Evolutionary conservation across 2,113 vertebrate species (phyloP).

Genomic region (Rhinolophus sinicus): DNA sequence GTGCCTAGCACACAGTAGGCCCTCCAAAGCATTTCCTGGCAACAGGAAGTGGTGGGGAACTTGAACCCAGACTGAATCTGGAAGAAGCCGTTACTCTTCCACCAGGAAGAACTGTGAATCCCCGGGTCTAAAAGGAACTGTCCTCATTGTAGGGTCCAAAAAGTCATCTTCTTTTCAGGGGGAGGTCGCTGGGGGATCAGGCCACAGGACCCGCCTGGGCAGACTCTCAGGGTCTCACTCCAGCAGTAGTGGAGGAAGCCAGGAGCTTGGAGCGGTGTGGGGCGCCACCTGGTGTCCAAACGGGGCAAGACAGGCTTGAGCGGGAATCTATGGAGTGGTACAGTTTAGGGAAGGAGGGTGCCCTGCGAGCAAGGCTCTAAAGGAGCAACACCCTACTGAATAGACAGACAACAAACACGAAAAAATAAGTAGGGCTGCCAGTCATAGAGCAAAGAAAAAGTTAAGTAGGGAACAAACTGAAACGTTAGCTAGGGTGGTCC

Average conservation of each 20-base stretch:
- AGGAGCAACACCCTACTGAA: not conserved
- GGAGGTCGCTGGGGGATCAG: not conserved
- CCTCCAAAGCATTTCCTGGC: not conserved
- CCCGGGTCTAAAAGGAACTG: not conserved
- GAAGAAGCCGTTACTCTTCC: not conserved
- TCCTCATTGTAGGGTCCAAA: not conserved
- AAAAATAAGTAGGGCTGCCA: too few relatives aligned
- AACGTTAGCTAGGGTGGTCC: not conserved
- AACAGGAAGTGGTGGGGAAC: fast-evolving
- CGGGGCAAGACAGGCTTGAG: not conserved
- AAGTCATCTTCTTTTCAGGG: not conserved
- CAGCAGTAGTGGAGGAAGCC: not conserved
- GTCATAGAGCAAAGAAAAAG: not conserved
- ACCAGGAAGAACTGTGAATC: not conserved
- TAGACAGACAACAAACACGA: not conserved
- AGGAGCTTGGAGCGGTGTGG: not conserved
- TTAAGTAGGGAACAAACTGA: not conserved
- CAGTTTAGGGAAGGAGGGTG: fast-evolving
- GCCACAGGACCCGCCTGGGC: not conserved
- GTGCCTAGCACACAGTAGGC: not conserved
- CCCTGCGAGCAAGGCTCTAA: fast-evolving
- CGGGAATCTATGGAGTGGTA: fast-evolving
- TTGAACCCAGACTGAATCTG: not conserved
- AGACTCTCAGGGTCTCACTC: not conserved
- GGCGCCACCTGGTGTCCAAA: slow-evolving; percentile 59